A percentile compares a stretch with the other conserved stretches of the same genome.
Conservation (phyloP, 2,113 vertebrate genomes). For the Nicator chloris region DNA sequence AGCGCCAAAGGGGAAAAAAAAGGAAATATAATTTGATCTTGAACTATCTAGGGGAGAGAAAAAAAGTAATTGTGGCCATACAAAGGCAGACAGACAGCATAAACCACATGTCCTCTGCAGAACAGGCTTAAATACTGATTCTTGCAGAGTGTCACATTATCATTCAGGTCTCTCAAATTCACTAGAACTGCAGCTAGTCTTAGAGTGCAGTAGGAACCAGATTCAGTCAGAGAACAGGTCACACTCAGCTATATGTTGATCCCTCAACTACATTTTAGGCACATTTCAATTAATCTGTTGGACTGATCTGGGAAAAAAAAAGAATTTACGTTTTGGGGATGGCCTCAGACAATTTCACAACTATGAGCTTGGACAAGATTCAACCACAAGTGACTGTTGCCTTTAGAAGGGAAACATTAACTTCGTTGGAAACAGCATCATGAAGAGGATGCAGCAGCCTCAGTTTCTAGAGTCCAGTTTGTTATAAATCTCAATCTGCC, state of each 20-base stretch:
- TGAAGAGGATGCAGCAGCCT: not conserved
- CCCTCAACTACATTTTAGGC: not conserved
- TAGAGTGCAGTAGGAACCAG: not conserved
- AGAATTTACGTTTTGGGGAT: not conserved
- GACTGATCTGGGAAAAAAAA: not conserved
- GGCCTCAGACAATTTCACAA: not conserved
- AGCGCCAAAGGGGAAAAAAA: not conserved
- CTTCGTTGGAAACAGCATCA: not conserved
- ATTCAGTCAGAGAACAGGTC: not conserved
- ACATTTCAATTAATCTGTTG: not conserved
- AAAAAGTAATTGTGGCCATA: not conserved
- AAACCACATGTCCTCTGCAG: not conserved
- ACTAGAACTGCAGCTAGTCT: not conserved
- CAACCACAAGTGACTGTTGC: not conserved
- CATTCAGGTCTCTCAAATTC: not conserved
- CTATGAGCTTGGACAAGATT: constrained; percentile 5
- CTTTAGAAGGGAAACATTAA: constrained; percentile 16
- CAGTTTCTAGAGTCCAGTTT: not conserved
- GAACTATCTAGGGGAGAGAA: not conserved
- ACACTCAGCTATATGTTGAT: not conserved
- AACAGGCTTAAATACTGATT: not conserved
- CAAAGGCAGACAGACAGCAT: constrained; percentile 26
- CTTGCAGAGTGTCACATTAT: not conserved
- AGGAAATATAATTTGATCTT: not conserved
- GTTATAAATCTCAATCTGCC: not conserved